Evolutionary conservation across 2,888 invertebrate species (phyloP).

Genomic region (Anoplius nigerrimus): DNA sequence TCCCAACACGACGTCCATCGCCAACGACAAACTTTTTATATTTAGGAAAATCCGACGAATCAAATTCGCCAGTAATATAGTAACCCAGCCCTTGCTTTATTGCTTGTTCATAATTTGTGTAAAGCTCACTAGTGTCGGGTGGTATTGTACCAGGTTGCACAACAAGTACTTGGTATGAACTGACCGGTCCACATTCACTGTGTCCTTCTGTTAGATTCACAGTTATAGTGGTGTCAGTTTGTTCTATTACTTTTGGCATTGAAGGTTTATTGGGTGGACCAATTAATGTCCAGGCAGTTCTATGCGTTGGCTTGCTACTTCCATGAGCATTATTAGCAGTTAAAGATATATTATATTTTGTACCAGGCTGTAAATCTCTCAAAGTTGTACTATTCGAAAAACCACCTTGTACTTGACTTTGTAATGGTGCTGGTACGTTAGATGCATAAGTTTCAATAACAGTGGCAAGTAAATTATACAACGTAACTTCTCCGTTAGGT

Average conservation of each 20-base stretch:
- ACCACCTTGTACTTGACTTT: conserved; percentile 68
- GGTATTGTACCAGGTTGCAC: conserved; percentile 81
- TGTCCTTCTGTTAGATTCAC: conserved; percentile 82
- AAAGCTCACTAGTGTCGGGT: conserved; percentile 78
- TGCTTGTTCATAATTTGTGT: conserved; percentile 80
- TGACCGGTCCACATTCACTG: conserved; percentile 88
- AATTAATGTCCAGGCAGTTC: conserved; percentile 82
- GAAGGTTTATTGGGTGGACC: conserved; percentile 82
- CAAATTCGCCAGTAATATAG: conserved; percentile 89
- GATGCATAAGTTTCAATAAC: conserved; percentile 66
- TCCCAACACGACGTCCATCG: conserved; percentile 84
- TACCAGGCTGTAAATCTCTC: conserved; percentile 82
- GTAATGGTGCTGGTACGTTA: conserved; percentile 59
- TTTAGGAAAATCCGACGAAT: conserved; percentile 77
- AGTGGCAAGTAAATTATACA: conserved; percentile 73
- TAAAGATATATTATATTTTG: conserved; percentile 85
- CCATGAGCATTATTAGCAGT: conserved; percentile 80
- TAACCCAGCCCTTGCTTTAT: conserved; percentile 83
- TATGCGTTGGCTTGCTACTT: conserved; percentile 78
- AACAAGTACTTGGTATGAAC: conserved; percentile 84
- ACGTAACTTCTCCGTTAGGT: conserved; percentile 75
- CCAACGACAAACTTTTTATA: conserved; percentile 85
- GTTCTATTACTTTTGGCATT: conserved; percentile 80
- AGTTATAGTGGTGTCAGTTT: conserved; percentile 80
- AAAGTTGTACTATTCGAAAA: conserved; percentile 67